Evolutionary conservation across 2,888 invertebrate species (phyloP).

Genomic region (Sthenelais limicola): DNA sequence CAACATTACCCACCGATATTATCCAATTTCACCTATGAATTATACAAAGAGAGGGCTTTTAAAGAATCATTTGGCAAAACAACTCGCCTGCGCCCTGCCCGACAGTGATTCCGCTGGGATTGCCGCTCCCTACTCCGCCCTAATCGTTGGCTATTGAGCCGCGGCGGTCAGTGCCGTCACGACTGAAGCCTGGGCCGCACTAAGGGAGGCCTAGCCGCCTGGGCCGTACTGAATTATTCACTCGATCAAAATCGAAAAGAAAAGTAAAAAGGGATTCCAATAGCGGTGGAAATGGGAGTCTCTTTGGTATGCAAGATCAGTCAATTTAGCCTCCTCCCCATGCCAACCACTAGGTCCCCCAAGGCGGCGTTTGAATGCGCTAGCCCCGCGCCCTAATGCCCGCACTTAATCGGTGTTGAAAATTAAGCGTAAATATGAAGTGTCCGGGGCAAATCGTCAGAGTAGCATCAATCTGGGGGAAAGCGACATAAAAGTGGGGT

Average conservation of each 20-base stretch:
- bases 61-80: slow-evolving; percentile 42
- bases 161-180: slow-evolving; percentile 5
- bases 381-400: neutral
- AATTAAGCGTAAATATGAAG: slow-evolving; percentile 40
- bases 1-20: slow-evolving; percentile 36
- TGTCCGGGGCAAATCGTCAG: slow-evolving; percentile 23
- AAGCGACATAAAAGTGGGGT: slow-evolving; percentile 13
- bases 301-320: slow-evolving; percentile 17
- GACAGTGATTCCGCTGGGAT: neutral
- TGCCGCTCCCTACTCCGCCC: slow-evolving; percentile 1
- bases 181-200: neutral
- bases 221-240: slow-evolving; percentile 32
- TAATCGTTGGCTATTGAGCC: slow-evolving; percentile 35
- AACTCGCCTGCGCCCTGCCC: slow-evolving; percentile 28
- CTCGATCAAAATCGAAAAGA: slow-evolving; percentile 37
- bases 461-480: slow-evolving; percentile 13
- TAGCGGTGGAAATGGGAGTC: slow-evolving; percentile 27
- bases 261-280: slow-evolving; percentile 14
- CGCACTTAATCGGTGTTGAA: slow-evolving; percentile 34
- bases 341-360: neutral
- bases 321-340: slow-evolving; percentile 27
- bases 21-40: slow-evolving; percentile 42
- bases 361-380: neutral
- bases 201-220: neutral
- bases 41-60: slow-evolving; percentile 42